Conservation (phyloP, 2,113 vertebrate genomes). For the pig (Sus scrofa) region DNA sequence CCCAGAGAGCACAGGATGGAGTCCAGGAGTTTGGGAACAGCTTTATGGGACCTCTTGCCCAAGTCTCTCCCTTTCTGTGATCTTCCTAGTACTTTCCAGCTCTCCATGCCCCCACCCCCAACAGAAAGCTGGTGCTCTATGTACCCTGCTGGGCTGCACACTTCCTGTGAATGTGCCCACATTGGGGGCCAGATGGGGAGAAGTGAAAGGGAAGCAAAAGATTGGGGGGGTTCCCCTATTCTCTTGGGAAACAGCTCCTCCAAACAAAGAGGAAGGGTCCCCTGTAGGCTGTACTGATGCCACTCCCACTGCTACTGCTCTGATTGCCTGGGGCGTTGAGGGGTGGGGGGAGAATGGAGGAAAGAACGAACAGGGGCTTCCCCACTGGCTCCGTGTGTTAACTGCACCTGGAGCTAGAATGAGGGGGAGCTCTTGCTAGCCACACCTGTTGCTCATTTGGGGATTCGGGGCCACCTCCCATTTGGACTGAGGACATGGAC, state of each 20-base stretch:
- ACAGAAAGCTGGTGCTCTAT: not conserved
- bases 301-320: not conserved
- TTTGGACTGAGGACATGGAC: rapidly evolving
- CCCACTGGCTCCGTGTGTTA: not conserved
- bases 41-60: not conserved
- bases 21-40: not conserved
- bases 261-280: not conserved
- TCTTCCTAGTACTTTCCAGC: not conserved
- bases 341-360: not conserved
- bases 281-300: rapidly evolving
- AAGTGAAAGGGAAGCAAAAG: not conserved
- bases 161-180: not conserved
- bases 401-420: not conserved
- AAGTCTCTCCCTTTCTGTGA: not conserved
- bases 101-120: not conserved
- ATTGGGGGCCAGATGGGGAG: not conserved
- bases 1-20: rapidly evolving
- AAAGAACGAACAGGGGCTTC: not conserved
- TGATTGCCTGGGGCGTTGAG: too few relatives aligned
- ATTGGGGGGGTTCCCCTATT: rapidly evolving
- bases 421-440: not conserved
- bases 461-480: not conserved
- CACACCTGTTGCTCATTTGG: not conserved
- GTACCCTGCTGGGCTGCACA: too few relatives aligned
- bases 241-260: not conserved